Conservation (phyloP, 2,888 invertebrate species). For the Melolontha melolontha region DNA sequence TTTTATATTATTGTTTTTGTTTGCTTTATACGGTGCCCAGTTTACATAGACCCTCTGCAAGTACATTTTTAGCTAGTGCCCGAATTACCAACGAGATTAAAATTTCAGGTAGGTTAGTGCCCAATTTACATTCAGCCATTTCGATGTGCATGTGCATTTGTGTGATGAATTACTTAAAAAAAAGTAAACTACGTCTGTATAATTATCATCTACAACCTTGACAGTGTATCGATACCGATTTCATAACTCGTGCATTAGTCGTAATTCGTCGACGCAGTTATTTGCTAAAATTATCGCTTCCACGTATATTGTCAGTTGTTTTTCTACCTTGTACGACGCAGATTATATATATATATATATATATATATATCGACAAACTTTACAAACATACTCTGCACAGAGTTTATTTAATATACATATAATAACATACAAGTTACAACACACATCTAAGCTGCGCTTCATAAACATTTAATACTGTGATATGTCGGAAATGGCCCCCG, state of each 20-base stretch:
- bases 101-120: too few relatives aligned
- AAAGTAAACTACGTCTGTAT: conserved; percentile 2
- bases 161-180: neutral
- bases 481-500: neutral
- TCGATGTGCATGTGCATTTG: neutral
- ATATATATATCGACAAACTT: conserved; percentile 3
- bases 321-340: neutral
- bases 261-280: conserved; percentile 1
- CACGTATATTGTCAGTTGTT: neutral
- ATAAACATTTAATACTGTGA: conserved; percentile 7
- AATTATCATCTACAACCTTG: conserved; percentile 20
- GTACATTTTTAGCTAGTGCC: too few relatives aligned
- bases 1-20: too few relatives aligned
- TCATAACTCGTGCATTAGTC: conserved; percentile 4
- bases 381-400: neutral
- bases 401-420: neutral
- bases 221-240: conserved; percentile 13
- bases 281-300: conserved; percentile 3
- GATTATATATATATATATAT: too few relatives aligned
- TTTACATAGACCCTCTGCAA: too few relatives aligned
- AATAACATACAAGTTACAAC: neutral
- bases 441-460: conserved; percentile 9
- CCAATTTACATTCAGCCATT: too few relatives aligned
- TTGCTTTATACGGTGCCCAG: too few relatives aligned
- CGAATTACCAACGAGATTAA: too few relatives aligned